phyloP scores from a whole-genome alignment of 2,797 vertebrate genomes.

The Rhinatrema bivittatum region DNA sequence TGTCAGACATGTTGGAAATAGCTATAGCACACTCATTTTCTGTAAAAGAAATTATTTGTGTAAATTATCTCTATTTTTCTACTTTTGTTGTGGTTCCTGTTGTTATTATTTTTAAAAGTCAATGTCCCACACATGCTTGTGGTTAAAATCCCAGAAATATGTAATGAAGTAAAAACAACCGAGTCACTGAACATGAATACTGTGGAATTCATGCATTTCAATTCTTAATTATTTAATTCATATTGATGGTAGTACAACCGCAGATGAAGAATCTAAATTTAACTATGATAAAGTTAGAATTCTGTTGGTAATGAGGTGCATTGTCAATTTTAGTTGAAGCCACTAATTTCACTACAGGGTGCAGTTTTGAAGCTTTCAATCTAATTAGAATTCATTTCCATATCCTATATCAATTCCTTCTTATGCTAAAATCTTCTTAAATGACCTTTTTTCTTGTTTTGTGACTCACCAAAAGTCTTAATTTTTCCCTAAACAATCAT shows the following conservation, averaged over 20 bases:
- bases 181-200: no score
- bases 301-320: constrained; percentile 34
- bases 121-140: neutral
- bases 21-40: no score
- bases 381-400: constrained; percentile 51
- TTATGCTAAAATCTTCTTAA: constrained; percentile 42
- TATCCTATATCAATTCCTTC: constrained; percentile 41
- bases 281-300: constrained; percentile 39
- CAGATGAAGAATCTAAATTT: constrained; percentile 20
- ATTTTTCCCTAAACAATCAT: constrained; percentile 40
- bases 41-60: no score
- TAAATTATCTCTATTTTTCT: no score
- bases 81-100: no score
- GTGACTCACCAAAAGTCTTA: constrained; percentile 40
- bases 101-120: neutral
- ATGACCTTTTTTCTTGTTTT: constrained; percentile 40
- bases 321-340: constrained; percentile 40
- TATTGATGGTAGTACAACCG: constrained; percentile 32
- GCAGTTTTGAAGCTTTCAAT: constrained; percentile 36
- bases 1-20: no score
- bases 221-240: constrained; percentile 35
- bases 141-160: neutral
- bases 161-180: constrained; percentile 8
- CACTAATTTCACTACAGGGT: constrained; percentile 43
- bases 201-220: no score